Base-by-base conservation (phyloP, 2,113 vertebrate genomes). In the Mesocricetus auratus region DNA sequence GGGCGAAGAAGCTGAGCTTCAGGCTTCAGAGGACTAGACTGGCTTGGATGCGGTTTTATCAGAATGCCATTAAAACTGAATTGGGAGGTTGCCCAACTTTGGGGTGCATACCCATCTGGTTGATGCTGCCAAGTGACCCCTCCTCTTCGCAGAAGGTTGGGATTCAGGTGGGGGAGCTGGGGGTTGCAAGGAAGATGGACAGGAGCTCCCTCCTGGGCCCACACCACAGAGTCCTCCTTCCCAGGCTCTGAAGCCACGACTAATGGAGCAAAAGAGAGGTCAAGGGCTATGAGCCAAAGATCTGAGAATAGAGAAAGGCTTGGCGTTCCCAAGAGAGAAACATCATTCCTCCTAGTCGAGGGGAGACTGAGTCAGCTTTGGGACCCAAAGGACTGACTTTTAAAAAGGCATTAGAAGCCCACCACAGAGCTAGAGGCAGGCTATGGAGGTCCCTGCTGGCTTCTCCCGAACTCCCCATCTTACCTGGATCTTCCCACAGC, bases 121-220 rank as follows among this genome's bases (percentile, higher is more conserved):
- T 95, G 90, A 81, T 97, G 97, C 50, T 96, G 90, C 97, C 97
- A 98, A 50, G 87, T 97, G 91, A 98, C 94, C 15, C 53, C 86
- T 93, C 45, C 90, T 85, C 62, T 94, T 74, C 92, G 53, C 21
- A 88, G 78, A 86, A 95, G 86, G 68, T 58, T 83, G 47, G 42
- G 7, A 50, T 96, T 94, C 85, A 45, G 93, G 66, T 82, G 33
- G 45, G 81, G 71, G 71, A 7, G 53, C 73, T 62, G 50, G 88
- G 96, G 75, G 62, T 85, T 88, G 75, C 98, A 99, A 47, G 98
- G 98, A 85, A 99, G 98, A 69, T 94, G 8, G 0, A 89, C 98
- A 2, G 95, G 91, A 21, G 79, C 95, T 56, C 98, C 98, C 1
- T 91, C 98, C 94, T 95, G 97, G 91, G 98, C 98, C 98, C 98